A percentile compares a stretch with the other conserved stretches of the same genome.
These are phyloP conservation scores for Darevskia nairensis DNA, from an alignment of 2,797 vertebrate genomes.

Conservation along the genomic window DNA sequence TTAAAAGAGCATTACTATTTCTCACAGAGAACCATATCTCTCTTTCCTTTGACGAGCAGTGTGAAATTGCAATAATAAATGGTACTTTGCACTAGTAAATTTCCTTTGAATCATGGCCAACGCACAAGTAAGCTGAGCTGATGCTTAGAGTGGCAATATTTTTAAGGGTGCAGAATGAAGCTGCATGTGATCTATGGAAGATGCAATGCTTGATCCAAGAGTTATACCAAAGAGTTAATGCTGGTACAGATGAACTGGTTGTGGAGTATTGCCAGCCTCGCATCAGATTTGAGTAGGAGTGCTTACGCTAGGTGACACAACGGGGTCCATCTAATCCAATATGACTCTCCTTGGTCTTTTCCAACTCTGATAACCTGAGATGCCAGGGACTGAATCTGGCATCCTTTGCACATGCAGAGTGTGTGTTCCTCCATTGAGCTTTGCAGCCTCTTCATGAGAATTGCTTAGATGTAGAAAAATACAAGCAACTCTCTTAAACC, in stretches of 20 bases:
- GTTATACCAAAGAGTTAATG: slow-evolving; percentile 6
- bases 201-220: not conserved
- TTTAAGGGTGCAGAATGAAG: not conserved
- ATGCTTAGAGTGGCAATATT: not conserved
- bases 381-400: not conserved
- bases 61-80: slow-evolving; percentile 57
- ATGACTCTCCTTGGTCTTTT: not conserved
- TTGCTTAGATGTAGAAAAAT: not conserved
- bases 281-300: not conserved
- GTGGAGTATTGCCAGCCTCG: not conserved
- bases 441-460: not conserved
- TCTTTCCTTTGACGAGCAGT: slow-evolving; percentile 53
- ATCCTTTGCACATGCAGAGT: not conserved
- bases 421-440: no score
- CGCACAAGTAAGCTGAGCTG: not conserved
- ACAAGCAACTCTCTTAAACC: not conserved
- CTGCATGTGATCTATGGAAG: not conserved
- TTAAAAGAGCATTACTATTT: slow-evolving; percentile 56
- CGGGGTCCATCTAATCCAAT: not conserved
- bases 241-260: not conserved
- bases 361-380: not conserved
- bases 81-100: slow-evolving; percentile 62
- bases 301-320: not conserved
- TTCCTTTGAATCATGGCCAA: not conserved
- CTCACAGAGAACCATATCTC: slow-evolving; percentile 56